Base-by-base conservation (phyloP, 2,113 vertebrate genomes). In the Hucho hucho region DNA sequence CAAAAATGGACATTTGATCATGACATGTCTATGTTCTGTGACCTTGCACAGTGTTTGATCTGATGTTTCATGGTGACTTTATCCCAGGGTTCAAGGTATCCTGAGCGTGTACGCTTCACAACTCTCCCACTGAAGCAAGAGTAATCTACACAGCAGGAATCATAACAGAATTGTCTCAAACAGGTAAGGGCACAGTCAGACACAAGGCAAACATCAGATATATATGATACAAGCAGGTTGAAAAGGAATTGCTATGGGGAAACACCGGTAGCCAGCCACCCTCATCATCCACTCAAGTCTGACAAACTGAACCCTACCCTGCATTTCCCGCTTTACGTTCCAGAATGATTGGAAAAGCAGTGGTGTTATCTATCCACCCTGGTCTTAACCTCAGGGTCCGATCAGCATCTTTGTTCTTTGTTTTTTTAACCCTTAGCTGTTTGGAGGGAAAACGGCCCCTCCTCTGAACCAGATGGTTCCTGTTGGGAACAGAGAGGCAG, bases 381-480 rank as follows among this genome's bases (percentile, higher is more conserved):
- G 77, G 79, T 65, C 76, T 58, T 76, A 64, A 68, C 25, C 49
- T 14, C 74, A 86, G 81, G 90, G 89, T 88, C 81, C 84, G 83
- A 93, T 91, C 89, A 92, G 88, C 88, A 86, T 87, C 83, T 73
- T 3, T 1, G 73, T 81, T 66, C 90, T 92, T 92, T 93, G 91
- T 92, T 91, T 87, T 89, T 91, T 92, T 92, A 43, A 43, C 9
- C 37, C 2, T 2, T 9, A 9, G 37, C 9, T 43, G 37, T 43
- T 43, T 43, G 9, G 92, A 92, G 72, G 79, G 68, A 46, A 53
- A 18, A 1, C 32, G 2, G 37, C 3, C 76, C 85, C 87, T 88
- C 74, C 81, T 87, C 88, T 89, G 79, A 92, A 89, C 88, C 93
- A 93, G 91, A 94, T 91, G 90, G 91, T 85, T 86, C 91, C 89